These are phyloP conservation scores for Lobophora halterata DNA, from an alignment of 2,888 invertebrate genomes.

Conservation along the genomic window DNA sequence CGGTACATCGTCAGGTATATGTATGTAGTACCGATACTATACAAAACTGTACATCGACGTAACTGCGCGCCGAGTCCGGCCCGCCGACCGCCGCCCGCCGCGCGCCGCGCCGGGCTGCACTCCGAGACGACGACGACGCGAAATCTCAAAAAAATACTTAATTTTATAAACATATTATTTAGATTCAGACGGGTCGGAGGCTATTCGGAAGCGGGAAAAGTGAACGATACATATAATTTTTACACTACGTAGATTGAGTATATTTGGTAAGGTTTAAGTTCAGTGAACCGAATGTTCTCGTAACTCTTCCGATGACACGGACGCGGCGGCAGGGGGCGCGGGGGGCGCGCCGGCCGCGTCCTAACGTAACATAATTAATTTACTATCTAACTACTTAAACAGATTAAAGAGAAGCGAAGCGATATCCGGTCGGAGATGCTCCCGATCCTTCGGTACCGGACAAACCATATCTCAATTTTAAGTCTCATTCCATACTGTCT, in stretches of 20 bases:
- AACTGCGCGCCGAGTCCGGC: neutral
- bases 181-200: no score
- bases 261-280: slow-evolving; percentile 7
- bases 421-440: slow-evolving; percentile 23
- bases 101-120: neutral
- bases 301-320: neutral
- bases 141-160: no score
- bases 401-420: slow-evolving; percentile 55
- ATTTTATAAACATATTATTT: no score
- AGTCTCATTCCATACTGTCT: slow-evolving; percentile 16
- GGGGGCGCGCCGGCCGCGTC: slow-evolving; percentile 10
- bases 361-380: slow-evolving; percentile 47
- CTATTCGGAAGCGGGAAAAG: no score
- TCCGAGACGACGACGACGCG: no score
- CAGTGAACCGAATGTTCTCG: neutral
- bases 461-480: slow-evolving; percentile 7
- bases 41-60: no score
- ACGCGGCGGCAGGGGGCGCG: neutral
- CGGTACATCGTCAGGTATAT: no score
- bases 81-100: neutral
- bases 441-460: neutral
- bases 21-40: no score
- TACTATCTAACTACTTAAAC: slow-evolving; percentile 64
- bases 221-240: neutral
- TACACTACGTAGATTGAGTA: slow-evolving; percentile 5